phyloP scores from a whole-genome alignment of 2,888 invertebrate genomes.

The Agrochola litura region DNA sequence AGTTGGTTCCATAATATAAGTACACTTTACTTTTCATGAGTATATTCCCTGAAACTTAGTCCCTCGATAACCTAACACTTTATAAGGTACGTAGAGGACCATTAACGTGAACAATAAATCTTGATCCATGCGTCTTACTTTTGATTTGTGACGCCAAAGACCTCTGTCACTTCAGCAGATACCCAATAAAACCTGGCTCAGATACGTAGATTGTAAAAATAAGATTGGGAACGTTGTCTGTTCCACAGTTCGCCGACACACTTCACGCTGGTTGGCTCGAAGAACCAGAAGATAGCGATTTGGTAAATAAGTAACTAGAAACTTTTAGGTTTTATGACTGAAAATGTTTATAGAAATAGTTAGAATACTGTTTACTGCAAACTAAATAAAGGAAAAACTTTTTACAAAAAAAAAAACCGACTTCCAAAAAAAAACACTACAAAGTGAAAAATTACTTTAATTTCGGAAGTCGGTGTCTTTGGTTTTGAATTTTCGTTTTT shows the following conservation, averaged over 20 bases:
- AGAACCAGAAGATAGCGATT: slow-evolving; percentile 41
- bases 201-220: slow-evolving; percentile 84
- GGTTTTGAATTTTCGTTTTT: too few species aligned
- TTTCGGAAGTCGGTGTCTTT: too few species aligned
- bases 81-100: background rate
- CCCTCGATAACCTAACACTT: background rate
- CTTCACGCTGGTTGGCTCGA: slow-evolving; percentile 66
- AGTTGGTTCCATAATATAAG: background rate
- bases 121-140: background rate
- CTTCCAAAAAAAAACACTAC: too few species aligned
- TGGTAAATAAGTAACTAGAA: background rate
- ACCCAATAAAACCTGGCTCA: slow-evolving; percentile 75
- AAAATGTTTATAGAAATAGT: background rate
- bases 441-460: too few species aligned
- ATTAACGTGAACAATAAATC: slow-evolving; percentile 1
- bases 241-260: slow-evolving; percentile 72
- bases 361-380: too few species aligned
- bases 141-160: slow-evolving; percentile 40
- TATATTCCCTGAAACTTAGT: background rate
- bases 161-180: slow-evolving; percentile 55
- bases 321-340: background rate
- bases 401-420: too few species aligned
- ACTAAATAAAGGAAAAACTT: background rate
- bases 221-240: slow-evolving; percentile 80
- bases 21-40: background rate